Evolutionary conservation across 2,888 invertebrate genomes (phyloP), one percentile per base, ranked within the genome.

Genomic region (Drosophila recens): DNA sequence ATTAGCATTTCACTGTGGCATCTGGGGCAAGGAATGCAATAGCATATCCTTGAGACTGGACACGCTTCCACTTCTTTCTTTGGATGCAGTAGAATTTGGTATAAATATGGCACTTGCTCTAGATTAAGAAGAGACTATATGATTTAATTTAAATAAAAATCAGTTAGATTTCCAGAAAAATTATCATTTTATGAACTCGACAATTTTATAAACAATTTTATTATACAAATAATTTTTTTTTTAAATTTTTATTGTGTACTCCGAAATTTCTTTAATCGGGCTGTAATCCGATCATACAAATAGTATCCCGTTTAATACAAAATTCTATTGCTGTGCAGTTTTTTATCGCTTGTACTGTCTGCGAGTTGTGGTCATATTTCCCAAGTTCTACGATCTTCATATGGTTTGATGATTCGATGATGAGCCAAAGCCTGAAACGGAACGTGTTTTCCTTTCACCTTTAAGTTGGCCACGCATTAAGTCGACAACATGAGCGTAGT

Each of bases 391-490:
- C 43, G 43, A 52, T 34, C 23, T 52, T 27, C 15, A 34, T 49
- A 46, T 48, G 38, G 48, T 40, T 59, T 38, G n/a, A 59, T 17
- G 46, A 36, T 48, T 36, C 17, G 56, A 36, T 40, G 23, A 52
- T 43, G 52, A 15, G 46, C 42, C 33, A 43, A 43, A 36, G 52
- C 27, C 52, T 52, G 52, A 45, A 61, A 52, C 61, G 58, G 64
- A 65, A 65, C 64, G 42, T 65, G 64, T 65, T 65, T 65, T 65
- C 51, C 64, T 65, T 64, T 64, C 63, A 64, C 63, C 56, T 64
- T 49, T 42, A 23, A 34, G 34, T 40, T 56, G 56, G 48, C 40
- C 40, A 34, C 46, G 38, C 54, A 46, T 23, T 53, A 11, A 52
- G 42, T 17, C 4, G 20, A 34, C 46, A 2, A 10, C 63, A 63